Base-by-base conservation (phyloP, 2,797 vertebrate genomes). In the Oryzias sinensis region DNA sequence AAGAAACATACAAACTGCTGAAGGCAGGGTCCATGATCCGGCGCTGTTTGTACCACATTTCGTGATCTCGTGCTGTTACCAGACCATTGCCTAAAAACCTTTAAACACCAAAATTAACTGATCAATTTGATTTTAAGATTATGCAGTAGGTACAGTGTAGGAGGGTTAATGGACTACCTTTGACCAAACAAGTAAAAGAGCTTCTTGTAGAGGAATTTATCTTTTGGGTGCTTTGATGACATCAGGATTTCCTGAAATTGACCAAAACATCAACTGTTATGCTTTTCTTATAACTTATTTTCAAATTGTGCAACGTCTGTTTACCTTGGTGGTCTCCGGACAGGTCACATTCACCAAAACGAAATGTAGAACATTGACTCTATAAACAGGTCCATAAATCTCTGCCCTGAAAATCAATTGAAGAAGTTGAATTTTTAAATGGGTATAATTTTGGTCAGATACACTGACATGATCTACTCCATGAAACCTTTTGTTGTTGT, bases 21-120 rank as follows among this genome's bases (percentile, higher is more conserved):
- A 98, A 98, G 0, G 94, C 94, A 6, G 94, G 90, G 77, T 97
- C 95, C 90, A 98, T 94, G 68, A 97, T 90, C 16, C 87, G 88
- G 3, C 95, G 85, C 67, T 98, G 96, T 65, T 93, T 96, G 69
- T 88, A 93, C 96, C 95, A 97, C 5, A 76, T 78, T 0, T 93
- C 91, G 0, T 96, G 89, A 79, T 96, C 65, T 1, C 6, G 59
- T 33, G 89, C 90, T 0, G 94, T 93, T 37, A 93, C 49, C 70
- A 98, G 74, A 13, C 95, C 92, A 40, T 87, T 93, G 50, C 96
- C 96, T 0, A 97, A 52, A 59, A 95, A 93, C 76, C 96, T 98
- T 77, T 1, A 18, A 40, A 44, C 37, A 2, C 57, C 1, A 22
- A 1, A 14, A 14, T 0, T 9, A 43, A 54, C 5, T 41, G 1